Percentiles rank a stretch among this genome's conserved stretches.
These are phyloP conservation scores for Sipha maydis DNA, from an alignment of 2,888 invertebrate species.

Conservation along the genomic window DNA sequence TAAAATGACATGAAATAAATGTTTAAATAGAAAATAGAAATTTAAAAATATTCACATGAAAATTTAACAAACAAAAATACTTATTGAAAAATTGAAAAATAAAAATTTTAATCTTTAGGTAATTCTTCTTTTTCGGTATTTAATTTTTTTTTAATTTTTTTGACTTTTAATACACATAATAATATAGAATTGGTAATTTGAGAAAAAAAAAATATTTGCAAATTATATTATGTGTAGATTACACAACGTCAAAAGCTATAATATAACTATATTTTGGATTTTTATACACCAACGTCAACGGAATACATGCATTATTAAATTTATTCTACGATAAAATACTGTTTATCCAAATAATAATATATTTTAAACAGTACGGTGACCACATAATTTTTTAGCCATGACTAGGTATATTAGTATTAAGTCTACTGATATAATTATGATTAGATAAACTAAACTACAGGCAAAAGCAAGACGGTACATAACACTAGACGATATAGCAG, in stretches of 20 bases:
- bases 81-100: too few relatives aligned
- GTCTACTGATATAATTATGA: neutral
- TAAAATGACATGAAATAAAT: neutral
- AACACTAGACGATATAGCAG: neutral
- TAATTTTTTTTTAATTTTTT: too few relatives aligned
- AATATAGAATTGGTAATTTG: too few relatives aligned
- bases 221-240: too few relatives aligned
- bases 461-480: conserved; percentile 49
- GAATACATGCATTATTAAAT: conserved; percentile 27
- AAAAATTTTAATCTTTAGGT: too few relatives aligned
- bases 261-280: neutral
- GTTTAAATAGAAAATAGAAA: too few relatives aligned
- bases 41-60: too few relatives aligned
- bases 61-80: too few relatives aligned
- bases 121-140: too few relatives aligned
- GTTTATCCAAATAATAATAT: neutral
- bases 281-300: neutral
- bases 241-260: conserved; percentile 15
- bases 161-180: too few relatives aligned
- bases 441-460: conserved; percentile 45
- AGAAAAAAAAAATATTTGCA: too few relatives aligned
- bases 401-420: conserved; percentile 23
- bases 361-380: neutral
- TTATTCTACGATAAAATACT: neutral
- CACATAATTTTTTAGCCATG: neutral